Evolutionary conservation across 2,113 vertebrate species (phyloP).

Genomic region (Erythrolamprus reginae): DNA sequence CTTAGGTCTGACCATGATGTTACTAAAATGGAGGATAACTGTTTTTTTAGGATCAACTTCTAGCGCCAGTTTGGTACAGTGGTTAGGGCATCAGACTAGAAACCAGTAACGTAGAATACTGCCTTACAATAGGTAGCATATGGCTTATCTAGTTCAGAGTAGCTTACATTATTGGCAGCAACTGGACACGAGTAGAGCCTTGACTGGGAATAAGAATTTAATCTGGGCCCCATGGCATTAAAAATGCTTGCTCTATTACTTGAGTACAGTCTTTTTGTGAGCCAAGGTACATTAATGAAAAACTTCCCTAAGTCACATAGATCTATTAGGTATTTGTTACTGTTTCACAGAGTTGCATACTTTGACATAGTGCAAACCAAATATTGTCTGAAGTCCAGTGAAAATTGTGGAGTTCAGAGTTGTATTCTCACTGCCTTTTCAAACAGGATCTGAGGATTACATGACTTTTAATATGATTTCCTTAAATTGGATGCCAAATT

Average conservation of each 20-base stretch:
- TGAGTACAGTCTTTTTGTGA: not conserved
- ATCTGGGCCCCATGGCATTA: not conserved
- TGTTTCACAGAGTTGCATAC: not conserved
- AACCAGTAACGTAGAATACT: not conserved
- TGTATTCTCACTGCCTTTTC: not conserved
- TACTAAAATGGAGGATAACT: not conserved
- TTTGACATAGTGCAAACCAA: not conserved
- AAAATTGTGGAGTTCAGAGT: not conserved
- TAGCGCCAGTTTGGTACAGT: not conserved
- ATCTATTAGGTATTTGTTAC: not conserved
- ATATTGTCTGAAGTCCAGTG: not conserved
- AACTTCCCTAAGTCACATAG: not conserved
- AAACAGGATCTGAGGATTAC: not conserved
- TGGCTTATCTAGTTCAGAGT: not conserved
- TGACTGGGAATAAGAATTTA: not conserved
- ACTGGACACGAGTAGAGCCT: not conserved
- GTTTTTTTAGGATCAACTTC: not conserved
- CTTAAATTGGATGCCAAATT: not conserved
- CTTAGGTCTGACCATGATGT: not conserved
- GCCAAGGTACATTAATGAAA: not conserved
- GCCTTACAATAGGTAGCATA: not conserved
- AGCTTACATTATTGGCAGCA: not conserved
- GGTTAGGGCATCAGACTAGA: not conserved
- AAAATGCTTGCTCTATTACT: not conserved
- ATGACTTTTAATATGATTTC: not conserved